These are phyloP conservation scores for Pteropus alecto DNA, from an alignment of 2,113 vertebrate species.

Conservation along the genomic window DNA sequence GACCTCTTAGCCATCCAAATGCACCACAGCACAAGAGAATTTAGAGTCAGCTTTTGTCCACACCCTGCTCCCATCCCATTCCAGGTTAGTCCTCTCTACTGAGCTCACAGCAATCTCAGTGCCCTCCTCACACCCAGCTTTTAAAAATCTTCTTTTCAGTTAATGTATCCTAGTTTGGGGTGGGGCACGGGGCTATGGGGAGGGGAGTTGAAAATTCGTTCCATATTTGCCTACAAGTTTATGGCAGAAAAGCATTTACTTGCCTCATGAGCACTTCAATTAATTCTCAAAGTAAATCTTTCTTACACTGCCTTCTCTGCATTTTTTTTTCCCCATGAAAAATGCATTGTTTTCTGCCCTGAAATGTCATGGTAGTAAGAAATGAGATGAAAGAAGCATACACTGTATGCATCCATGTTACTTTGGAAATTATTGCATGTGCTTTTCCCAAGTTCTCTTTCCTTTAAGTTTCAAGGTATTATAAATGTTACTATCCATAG, in stretches of 20 bases:
- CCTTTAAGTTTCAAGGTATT: constrained; percentile 1
- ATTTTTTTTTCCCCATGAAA: neutral
- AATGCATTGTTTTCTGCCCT: neutral
- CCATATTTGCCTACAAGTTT: neutral
- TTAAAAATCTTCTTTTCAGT: neutral
- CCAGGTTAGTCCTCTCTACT: neutral
- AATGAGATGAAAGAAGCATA: neutral
- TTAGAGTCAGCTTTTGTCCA: neutral
- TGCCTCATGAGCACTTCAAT: neutral
- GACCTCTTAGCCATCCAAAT: neutral
- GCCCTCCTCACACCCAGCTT: neutral
- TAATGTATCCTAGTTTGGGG: neutral
- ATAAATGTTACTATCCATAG: neutral
- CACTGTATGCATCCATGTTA: neutral
- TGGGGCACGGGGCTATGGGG: neutral
- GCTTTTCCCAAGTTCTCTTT: neutral
- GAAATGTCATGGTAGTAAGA: neutral
- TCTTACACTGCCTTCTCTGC: neutral
- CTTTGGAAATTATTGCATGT: neutral
- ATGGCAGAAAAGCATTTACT: neutral
- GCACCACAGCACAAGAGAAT: too few relatives aligned
- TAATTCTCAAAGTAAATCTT: neutral
- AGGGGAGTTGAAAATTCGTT: neutral
- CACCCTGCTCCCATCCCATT: accelerated
- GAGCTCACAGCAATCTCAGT: neutral